phyloP scores from a whole-genome alignment of 1,140 invertebrate genomes.

The Pararge aegeria region DNA sequence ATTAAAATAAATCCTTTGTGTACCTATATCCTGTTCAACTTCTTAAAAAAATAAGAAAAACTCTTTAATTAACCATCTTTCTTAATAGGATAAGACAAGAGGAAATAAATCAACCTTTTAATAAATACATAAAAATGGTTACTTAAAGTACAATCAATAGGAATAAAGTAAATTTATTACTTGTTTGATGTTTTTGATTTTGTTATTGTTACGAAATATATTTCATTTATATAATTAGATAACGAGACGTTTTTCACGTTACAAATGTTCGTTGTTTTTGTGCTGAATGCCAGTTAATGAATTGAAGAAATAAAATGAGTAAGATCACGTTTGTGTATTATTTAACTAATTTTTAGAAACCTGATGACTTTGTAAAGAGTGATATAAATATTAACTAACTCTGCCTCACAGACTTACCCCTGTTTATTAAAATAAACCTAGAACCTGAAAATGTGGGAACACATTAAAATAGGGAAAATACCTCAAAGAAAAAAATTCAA shows the following conservation, averaged over 20 bases:
- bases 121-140: not conserved
- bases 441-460: too few relatives aligned
- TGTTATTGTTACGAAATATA: conserved; percentile 40
- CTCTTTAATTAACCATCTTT: not conserved
- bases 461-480: too few relatives aligned
- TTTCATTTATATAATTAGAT: conserved; percentile 38
- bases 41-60: conserved; percentile 16
- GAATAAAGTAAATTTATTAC: conserved; percentile 34
- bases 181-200: conserved; percentile 34
- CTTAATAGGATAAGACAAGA: conserved; percentile 2
- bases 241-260: conserved; percentile 38
- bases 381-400: too few relatives aligned
- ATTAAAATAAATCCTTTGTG: conserved; percentile 15
- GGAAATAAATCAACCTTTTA: conserved; percentile 2
- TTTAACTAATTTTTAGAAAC: too few relatives aligned
- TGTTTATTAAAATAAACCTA: too few relatives aligned
- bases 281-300: conserved; percentile 51
- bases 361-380: too few relatives aligned
- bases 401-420: too few relatives aligned
- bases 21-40: conserved; percentile 10
- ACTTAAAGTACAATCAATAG: conserved; percentile 1
- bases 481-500: too few relatives aligned
- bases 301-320: conserved; percentile 35
- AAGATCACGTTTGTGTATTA: conserved; percentile 12
- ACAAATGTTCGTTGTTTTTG: conserved; percentile 46